A percentile compares a stretch with the other conserved stretches of the same genome.
Conservation (phyloP, 2,888 invertebrate species). For the Acronicta alni region DNA sequence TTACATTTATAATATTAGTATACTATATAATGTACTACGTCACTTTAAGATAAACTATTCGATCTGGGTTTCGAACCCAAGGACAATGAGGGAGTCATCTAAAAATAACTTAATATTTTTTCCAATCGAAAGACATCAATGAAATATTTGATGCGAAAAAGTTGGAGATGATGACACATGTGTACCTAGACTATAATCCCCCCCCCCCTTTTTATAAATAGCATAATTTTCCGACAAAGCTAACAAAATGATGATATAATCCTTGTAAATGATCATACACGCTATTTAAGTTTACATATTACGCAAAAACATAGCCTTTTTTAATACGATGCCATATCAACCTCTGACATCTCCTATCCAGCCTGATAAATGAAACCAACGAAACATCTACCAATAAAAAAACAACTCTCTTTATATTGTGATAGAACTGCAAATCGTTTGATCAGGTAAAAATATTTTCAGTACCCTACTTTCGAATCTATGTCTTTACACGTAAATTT, state of each 20-base stretch:
- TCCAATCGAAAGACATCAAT: no score
- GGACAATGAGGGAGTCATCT: no score
- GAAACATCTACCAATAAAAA: constrained; percentile 34
- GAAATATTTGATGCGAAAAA: no score
- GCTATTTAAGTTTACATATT: constrained; percentile 39
- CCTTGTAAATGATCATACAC: constrained; percentile 23
- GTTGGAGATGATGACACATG: no score
- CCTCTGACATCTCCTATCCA: constrained; percentile 75
- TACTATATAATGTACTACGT: no score
- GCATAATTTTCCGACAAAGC: not conserved
- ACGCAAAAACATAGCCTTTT: constrained; percentile 67
- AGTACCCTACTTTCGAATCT: constrained; percentile 51
- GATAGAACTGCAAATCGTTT: constrained; percentile 40
- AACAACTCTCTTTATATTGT: constrained; percentile 29
- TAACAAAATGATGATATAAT: constrained; percentile 18
- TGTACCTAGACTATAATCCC: no score
- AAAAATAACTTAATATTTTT: no score
- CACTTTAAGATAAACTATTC: no score
- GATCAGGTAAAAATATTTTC: not conserved
- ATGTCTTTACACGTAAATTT: constrained; percentile 56
- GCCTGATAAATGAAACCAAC: constrained; percentile 74
- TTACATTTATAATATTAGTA: no score
- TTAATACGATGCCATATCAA: constrained; percentile 65
- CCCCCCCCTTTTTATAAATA: not conserved
- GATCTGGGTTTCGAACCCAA: no score